Base-by-base conservation (phyloP, 2,113 vertebrate species). In the Oncorhynchus masou region DNA sequence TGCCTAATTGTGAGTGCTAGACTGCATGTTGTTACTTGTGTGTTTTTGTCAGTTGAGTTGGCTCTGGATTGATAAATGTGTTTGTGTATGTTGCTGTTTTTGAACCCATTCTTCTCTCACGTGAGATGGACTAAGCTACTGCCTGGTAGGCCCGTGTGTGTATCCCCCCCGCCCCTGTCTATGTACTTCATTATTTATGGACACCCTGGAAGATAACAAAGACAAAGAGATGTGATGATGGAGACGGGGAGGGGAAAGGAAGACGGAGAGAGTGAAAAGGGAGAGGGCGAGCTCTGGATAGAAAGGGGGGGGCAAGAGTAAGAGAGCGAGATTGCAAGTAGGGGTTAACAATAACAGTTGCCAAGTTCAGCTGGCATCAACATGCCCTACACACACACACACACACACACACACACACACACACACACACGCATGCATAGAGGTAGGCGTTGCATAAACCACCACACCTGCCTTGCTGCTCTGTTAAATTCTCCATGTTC, bases 181-280 rank as follows among this genome's bases (percentile, higher is more conserved):
- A 24, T 66, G 22, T 67, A 45, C 39, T 67, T 45, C 31, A 68
- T 68, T 68, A 68, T 68, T 68, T 29, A 68, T 68, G 29, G 27
- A 7, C 67, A 31, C 66, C 25, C 31, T 34, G 29, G 29, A 34
- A 16, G 5, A 68, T 31, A 45, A 68, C 27, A 34, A 2, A 39
- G 29, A 29, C 4, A 31, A 31, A 31, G 27, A 68, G 31, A 39
- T 15, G 31, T 31, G 66, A 34, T 68, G 6, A 34, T 8, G 66
- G 66, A 31, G 66, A 31, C 7, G 8, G 27, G 8, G 8, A 15
- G n/a, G 8, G n/a, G 20, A n/a, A 31, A 13, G 7, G 66, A 20
- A 39, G 31, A 29, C 13, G 9, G 31, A 12, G 16, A 20, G 66
- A n/a, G 29, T 5, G 29, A 29, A 25, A 29, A 29, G 64, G 25